Evolutionary conservation across 2,797 vertebrate genomes (phyloP).

Genomic region (Propithecus deckenii): DNA sequence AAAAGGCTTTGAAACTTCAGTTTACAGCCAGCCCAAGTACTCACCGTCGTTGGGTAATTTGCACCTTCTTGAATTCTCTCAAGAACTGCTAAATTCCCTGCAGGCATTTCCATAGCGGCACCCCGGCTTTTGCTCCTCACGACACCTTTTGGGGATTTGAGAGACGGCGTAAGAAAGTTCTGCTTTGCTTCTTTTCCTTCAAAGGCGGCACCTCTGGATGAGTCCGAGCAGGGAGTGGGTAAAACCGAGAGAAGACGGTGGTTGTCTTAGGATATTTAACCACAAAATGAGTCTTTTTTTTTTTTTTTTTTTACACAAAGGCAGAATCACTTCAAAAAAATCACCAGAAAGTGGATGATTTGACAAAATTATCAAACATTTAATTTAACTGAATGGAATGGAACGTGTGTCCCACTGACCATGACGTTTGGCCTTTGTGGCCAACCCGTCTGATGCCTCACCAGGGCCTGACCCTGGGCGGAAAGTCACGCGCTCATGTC

Average conservation of each 20-base stretch:
- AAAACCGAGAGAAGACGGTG: not conserved
- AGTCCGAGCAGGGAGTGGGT: not conserved
- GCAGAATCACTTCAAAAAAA: not conserved
- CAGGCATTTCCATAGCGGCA: not conserved
- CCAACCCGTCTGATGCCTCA: not conserved
- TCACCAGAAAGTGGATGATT: not conserved
- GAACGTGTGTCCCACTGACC: not conserved
- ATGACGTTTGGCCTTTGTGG: not conserved
- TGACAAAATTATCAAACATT: not conserved
- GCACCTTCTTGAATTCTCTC: not conserved
- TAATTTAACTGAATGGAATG: not conserved
- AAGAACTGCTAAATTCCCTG: not conserved
- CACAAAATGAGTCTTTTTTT: not conserved
- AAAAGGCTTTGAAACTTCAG: not conserved
- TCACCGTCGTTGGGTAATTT: not conserved
- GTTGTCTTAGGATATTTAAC: not conserved
- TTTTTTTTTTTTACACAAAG: not conserved
- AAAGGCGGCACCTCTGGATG: too few relatives aligned
- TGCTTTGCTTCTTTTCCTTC: not conserved
- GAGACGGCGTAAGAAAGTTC: not conserved
- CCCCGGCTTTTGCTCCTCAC: not conserved
- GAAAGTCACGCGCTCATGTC: rapidly evolving
- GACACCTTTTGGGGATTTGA: too few relatives aligned
- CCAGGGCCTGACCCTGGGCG: rapidly evolving
- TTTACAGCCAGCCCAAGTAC: not conserved